A percentile compares a stretch with the other conserved stretches of the same genome.
These are phyloP conservation scores for Clarias fuscus DNA, from an alignment of 2,797 vertebrate genomes.

Conservation along the genomic window DNA sequence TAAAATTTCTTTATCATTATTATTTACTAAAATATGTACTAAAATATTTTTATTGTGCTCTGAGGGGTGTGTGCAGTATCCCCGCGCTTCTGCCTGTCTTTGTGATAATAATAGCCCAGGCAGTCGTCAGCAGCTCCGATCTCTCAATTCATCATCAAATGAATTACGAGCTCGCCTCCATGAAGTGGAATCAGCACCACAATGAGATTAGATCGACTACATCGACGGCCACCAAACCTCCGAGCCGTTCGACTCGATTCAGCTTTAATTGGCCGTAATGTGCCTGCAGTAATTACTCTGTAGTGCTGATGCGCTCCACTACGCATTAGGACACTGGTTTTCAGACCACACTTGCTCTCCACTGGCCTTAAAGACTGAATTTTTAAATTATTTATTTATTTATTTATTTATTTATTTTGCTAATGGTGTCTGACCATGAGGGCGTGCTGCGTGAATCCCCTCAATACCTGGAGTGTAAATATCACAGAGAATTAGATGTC, in stretches of 20 bases:
- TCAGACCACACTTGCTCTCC: conserved; percentile 55
- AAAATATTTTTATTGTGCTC: neutral
- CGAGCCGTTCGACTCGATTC: conserved; percentile 62
- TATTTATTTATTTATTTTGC: conserved; percentile 16
- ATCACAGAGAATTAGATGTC: conserved; percentile 54
- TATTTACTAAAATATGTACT: neutral
- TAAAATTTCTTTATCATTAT: neutral
- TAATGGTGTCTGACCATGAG: conserved; percentile 66
- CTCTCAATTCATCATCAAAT: conserved; percentile 34
- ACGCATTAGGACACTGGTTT: conserved; percentile 56
- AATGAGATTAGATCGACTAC: conserved; percentile 61
- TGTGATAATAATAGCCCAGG: conserved; percentile 31
- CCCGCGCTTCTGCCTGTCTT: neutral
- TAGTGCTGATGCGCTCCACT: conserved; percentile 64
- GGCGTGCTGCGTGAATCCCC: conserved; percentile 12
- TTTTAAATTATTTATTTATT: neutral
- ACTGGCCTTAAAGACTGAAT: conserved; percentile 63
- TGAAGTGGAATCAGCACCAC: conserved; percentile 56
- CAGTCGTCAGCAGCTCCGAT: conserved; percentile 9
- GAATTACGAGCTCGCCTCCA: conserved; percentile 57
- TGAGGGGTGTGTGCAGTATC: neutral
- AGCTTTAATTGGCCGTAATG: conserved; percentile 76
- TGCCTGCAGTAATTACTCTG: conserved; percentile 70
- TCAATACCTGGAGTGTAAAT: conserved; percentile 53
- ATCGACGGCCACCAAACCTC: conserved; percentile 55